phyloP scores from a whole-genome alignment of 1,140 invertebrate species.

The Hyposmocoma kahamanoa region DNA sequence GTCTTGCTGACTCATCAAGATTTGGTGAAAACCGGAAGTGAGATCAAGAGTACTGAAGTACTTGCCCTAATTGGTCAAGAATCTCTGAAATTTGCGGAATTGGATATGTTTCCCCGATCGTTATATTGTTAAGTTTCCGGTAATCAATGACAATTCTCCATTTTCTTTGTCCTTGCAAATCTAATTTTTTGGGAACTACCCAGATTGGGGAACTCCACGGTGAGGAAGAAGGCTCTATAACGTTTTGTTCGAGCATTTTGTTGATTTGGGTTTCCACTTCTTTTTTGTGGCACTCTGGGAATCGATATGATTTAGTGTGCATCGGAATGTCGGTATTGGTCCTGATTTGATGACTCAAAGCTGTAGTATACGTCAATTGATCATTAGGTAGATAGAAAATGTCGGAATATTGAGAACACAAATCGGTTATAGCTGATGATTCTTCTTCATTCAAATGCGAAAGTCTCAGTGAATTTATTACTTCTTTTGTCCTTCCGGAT shows the following conservation, averaged over 20 bases:
- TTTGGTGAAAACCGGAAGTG: too few relatives aligned
- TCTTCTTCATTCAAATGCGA: constrained; percentile 18
- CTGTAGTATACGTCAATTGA: constrained; percentile 15
- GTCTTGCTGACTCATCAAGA: too few relatives aligned
- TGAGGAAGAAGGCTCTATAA: constrained; percentile 42
- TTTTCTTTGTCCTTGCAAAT: constrained; percentile 47
- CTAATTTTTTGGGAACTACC: constrained; percentile 54
- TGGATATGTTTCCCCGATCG: constrained; percentile 62
- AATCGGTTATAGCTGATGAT: constrained; percentile 14
- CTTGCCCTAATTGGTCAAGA: constrained; percentile 37
- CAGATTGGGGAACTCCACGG: constrained; percentile 46
- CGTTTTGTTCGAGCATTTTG: constrained; percentile 51
- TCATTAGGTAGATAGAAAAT: constrained; percentile 20
- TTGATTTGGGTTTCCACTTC: constrained; percentile 51
- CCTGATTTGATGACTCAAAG: constrained; percentile 18
- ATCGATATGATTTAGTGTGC: constrained; percentile 21
- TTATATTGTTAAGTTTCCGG: constrained; percentile 46
- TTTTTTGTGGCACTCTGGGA: constrained; percentile 39
- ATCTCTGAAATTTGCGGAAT: constrained; percentile 66
- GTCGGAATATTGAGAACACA: constrained; percentile 14
- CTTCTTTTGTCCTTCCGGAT: not conserved
- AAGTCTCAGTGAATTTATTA: constrained; percentile 10
- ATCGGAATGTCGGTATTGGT: constrained; percentile 19
- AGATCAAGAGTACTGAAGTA: too few relatives aligned
- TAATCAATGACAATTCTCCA: constrained; percentile 55